Percentiles rank a stretch among this genome's conserved stretches.
Conservation (phyloP, 1,140 invertebrate species). For the Zaprionus davidi region DNA sequence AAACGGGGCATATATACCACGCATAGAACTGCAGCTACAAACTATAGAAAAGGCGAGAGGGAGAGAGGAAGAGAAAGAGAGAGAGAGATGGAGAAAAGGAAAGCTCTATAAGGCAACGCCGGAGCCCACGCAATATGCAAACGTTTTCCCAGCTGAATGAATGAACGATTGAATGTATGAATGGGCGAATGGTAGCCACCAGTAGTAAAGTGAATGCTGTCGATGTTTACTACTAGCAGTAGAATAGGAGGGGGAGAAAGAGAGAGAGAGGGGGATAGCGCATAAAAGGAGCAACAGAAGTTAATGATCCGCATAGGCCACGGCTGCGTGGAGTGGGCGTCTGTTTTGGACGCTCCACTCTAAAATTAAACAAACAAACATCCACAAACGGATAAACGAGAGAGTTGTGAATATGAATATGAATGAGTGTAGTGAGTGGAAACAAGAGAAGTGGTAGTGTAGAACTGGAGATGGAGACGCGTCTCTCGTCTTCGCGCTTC, state of each 20-base stretch:
- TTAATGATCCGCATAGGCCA: conserved; percentile 64
- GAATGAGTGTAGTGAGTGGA: conserved; percentile 44
- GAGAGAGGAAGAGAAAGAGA: not conserved
- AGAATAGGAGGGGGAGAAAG: not conserved
- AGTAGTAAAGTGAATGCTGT: conserved; percentile 37
- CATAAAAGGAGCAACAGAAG: conserved; percentile 59
- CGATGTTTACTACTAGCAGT: conserved; percentile 41
- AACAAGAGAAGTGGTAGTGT: conserved; percentile 5
- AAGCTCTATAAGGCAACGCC: not conserved
- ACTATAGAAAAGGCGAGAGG: not conserved
- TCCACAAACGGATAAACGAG: conserved; percentile 29
- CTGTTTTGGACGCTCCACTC: conserved; percentile 41
- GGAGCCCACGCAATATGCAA: conserved; percentile 21
- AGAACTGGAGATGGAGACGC: not conserved
- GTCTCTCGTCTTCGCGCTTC: conserved; percentile 17
- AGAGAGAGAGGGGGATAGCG: not conserved
- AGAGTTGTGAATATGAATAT: conserved; percentile 44
- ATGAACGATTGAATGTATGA: conserved; percentile 32
- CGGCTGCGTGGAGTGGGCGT: conserved; percentile 26
- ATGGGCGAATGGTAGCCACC: conserved; percentile 21
- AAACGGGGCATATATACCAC: conserved; percentile 10
- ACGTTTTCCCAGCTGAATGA: conserved; percentile 10
- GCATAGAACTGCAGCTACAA: conserved; percentile 1
- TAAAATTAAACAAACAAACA: conserved; percentile 62
- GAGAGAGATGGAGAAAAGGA: not conserved